Percentiles rank a stretch among this genome's conserved stretches.
phyloP scores from a whole-genome alignment of 2,888 invertebrate species.

The Drosophila vallismaia region DNA sequence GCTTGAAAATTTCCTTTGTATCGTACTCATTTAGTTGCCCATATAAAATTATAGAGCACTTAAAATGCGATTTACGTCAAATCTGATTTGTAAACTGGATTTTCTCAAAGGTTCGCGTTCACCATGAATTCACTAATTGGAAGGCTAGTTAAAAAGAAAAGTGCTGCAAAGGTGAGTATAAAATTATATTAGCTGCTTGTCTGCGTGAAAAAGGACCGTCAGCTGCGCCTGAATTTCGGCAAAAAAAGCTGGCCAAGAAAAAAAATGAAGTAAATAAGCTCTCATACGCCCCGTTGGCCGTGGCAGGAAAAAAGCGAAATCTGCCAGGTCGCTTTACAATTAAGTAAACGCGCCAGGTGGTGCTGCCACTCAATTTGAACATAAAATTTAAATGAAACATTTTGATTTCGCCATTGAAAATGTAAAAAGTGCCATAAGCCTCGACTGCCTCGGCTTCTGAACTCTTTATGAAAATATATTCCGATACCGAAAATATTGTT shows the following conservation, averaged over 20 bases:
- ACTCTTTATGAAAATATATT: not conserved
- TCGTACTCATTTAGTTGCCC: not conserved
- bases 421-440: slow-evolving; percentile 2
- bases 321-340: slow-evolving; percentile 17
- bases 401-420: slow-evolving; percentile 24
- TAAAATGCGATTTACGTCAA: not conserved
- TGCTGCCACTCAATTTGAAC: slow-evolving; percentile 20
- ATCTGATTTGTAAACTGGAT: not conserved
- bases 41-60: not conserved
- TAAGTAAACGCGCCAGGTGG: slow-evolving; percentile 28
- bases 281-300: slow-evolving; percentile 23
- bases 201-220: slow-evolving; percentile 3
- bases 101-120: not conserved
- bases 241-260: slow-evolving; percentile 13
- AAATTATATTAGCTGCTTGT: slow-evolving; percentile 3
- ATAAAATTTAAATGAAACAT: slow-evolving; percentile 25
- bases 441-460: not conserved
- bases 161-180: not conserved
- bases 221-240: slow-evolving; percentile 22
- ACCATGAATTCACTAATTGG: not conserved
- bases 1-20: slow-evolving; percentile 22
- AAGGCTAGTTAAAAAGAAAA: slow-evolving; percentile 1
- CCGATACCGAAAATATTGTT: not conserved
- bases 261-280: slow-evolving; percentile 22
- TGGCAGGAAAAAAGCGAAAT: not conserved